These are phyloP conservation scores for Pyrgilauda ruficollis DNA, from an alignment of 2,113 vertebrate species.

Conservation along the genomic window DNA sequence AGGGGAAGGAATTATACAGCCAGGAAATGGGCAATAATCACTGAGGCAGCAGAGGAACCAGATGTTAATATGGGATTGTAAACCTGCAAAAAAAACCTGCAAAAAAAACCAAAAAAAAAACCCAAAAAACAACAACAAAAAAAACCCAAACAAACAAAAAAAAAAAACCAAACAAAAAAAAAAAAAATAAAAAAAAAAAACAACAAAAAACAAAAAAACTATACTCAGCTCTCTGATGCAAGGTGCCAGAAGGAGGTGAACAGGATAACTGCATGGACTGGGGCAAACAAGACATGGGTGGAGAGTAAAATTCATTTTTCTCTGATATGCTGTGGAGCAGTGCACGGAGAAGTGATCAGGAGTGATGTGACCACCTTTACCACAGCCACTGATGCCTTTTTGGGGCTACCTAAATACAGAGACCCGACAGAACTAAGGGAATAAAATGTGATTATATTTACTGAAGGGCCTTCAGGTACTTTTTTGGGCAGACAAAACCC, in stretches of 20 bases:
- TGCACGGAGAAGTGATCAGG: not conserved
- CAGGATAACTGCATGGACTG: not conserved
- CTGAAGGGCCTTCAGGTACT: not conserved
- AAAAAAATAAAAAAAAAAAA: too few species aligned
- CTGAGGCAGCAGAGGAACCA: not conserved
- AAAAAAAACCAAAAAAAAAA: too few species aligned
- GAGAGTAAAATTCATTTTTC: not conserved
- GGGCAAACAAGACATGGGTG: not conserved
- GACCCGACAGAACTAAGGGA: too few species aligned
- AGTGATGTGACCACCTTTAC: accelerated
- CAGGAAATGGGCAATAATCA: not conserved
- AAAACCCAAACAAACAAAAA: too few species aligned
- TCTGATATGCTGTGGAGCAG: not conserved
- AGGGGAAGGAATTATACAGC: not conserved
- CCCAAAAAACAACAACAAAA: too few species aligned
- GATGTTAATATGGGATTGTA: not conserved
- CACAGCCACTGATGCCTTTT: not conserved
- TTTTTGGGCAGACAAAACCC: not conserved
- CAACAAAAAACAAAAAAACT: too few species aligned
- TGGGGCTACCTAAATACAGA: not conserved
- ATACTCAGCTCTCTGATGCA: not conserved
- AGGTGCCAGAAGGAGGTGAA: not conserved
- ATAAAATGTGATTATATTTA: not conserved
- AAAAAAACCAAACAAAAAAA: not conserved
- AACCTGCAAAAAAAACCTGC: not conserved